Conservation (phyloP, 2,113 vertebrate species). For the Picathartes gymnocephalus region DNA sequence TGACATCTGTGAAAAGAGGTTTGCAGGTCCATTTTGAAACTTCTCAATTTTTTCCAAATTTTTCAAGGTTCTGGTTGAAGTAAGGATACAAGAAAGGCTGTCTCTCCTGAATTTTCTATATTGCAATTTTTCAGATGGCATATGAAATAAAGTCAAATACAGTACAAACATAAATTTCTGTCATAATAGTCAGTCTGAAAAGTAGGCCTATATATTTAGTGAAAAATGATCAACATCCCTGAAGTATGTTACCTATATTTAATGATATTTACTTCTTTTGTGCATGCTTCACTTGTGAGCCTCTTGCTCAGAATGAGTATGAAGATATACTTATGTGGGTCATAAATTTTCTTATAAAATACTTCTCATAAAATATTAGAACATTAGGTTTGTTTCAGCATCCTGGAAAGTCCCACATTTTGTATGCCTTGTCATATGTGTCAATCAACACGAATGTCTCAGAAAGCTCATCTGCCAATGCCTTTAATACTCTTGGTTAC, state of each 20-base stretch:
- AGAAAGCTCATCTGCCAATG: background rate
- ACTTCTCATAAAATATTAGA: background rate
- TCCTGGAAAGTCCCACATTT: background rate
- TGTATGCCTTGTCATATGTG: background rate
- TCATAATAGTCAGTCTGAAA: background rate
- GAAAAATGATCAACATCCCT: background rate
- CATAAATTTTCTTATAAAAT: background rate
- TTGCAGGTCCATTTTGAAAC: background rate
- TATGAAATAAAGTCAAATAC: background rate
- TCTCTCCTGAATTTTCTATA: background rate
- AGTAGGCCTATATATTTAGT: background rate
- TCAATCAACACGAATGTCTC: background rate
- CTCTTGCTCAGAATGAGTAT: background rate
- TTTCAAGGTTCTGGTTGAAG: background rate
- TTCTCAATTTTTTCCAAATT: background rate
- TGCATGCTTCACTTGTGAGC: background rate
- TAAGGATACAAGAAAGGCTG: background rate
- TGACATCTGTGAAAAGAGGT: background rate
- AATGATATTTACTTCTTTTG: background rate
- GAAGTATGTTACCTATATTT: background rate
- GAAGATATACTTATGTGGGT: background rate
- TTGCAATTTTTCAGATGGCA: background rate
- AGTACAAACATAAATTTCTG: background rate
- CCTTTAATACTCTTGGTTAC: background rate
- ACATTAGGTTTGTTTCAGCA: background rate